Evolutionary conservation across 2,113 vertebrate genomes (phyloP), one percentile per base, ranked within the genome.

Genomic region (Vanacampus margaritifer): DNA sequence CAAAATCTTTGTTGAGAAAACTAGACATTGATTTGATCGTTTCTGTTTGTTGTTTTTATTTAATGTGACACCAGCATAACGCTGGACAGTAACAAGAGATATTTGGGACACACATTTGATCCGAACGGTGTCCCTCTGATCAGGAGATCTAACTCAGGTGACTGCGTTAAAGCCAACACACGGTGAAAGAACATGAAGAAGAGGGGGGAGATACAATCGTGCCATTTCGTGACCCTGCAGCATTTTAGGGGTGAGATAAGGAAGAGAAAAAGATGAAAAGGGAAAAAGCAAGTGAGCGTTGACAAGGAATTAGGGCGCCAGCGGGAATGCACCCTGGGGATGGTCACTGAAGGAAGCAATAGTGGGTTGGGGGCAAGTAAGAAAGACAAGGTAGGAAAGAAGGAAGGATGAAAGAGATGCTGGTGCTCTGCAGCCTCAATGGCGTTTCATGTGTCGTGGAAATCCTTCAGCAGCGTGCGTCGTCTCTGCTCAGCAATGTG

Each of bases 401-500:
- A 24, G 71, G 41, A 74, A 75, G 61, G 14, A 48, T 62, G 28
- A 61, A 70, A 59, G 69, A 74, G 83, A 79, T 79, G 87, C 80
- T 90, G 83, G 85, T 82, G 87, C 74, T 81, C 67, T 45, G 85
- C 76, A 78, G 78, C 73, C 19, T 24, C 41, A 75, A 65, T 67
- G 69, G 74, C 73, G 78, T 71, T 83, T 95, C 94, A 99, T 93
- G 97, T 99, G 84, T 98, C 96, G 1, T 99, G 97, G 90, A 99
- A 99, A 85, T 99, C 97, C 89, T 99, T 99, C 86, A 99, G 94
- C 94, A 99, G 93, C 72, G 97, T 99, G 78, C 95, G 95, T 83
- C 97, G 93, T 88, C 94, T 94, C 92, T 99, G 96, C 90, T 99
- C 97, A 61, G 97, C 97, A 88, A 98, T 98, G 91, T 99, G 97